Evolutionary conservation across 2,113 vertebrate species (phyloP).

Genomic region (Clarias gariepinus): DNA sequence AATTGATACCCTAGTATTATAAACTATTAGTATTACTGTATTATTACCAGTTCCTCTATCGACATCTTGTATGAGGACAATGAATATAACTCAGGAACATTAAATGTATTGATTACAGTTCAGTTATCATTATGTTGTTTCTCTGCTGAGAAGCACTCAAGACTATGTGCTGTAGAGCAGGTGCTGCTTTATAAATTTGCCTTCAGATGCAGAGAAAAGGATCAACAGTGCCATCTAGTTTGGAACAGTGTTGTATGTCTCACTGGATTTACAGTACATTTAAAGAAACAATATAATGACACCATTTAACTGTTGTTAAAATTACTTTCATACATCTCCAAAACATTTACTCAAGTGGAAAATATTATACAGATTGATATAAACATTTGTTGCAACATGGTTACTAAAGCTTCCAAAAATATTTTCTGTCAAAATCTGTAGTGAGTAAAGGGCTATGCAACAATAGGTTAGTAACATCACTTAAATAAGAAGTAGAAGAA

Average conservation of each 20-base stretch:
- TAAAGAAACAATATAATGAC: background rate
- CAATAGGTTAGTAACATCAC: too few relatives aligned
- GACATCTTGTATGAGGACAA: background rate
- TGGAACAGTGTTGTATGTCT: background rate
- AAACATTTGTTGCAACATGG: background rate
- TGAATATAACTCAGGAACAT: background rate
- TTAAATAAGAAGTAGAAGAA: background rate
- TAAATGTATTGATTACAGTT: background rate
- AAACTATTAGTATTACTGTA: too few relatives aligned
- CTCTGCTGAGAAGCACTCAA: background rate
- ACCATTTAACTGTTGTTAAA: background rate
- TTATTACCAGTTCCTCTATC: background rate
- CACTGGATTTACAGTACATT: background rate
- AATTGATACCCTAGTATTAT: background rate
- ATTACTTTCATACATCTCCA: background rate
- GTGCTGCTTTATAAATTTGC: background rate
- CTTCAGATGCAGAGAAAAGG: slow-evolving; percentile 12
- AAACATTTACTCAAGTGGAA: background rate
- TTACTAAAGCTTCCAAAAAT: too few relatives aligned
- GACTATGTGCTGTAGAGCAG: background rate
- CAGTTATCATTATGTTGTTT: background rate
- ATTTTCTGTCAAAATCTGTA: too few relatives aligned
- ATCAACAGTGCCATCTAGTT: slow-evolving; percentile 61
- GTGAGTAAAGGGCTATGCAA: background rate
- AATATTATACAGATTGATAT: background rate